Base-by-base conservation (phyloP, 2,113 vertebrate species). In the Thamnaconus septentrionalis region DNA sequence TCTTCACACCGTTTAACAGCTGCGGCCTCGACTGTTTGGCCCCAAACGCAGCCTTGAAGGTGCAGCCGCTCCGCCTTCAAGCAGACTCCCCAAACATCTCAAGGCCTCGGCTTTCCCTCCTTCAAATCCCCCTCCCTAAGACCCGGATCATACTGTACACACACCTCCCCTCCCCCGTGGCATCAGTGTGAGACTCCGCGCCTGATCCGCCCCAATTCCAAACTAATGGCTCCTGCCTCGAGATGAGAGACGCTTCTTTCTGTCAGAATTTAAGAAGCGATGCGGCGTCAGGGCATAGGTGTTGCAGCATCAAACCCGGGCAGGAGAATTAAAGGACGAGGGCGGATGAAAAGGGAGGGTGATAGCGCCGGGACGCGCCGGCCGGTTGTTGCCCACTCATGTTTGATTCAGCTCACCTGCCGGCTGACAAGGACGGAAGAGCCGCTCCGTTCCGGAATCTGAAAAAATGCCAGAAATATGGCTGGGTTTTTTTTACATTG, bases 41-140 rank as follows among this genome's bases (percentile, higher is more conserved):
- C 18, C 18, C 18, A 31, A 31, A 31, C 18, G 18, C 18, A 31
- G 18, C 18, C 18, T 31, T 31, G 18, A 31, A 31, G 18, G 18
- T 2, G 2, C 18, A 31, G 18, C 18, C 18, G 18, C 18, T 31
- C 18, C 18, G 18, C 18, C 18, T 31, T 31, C 18, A 2, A 31
- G 18, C 18, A 31, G 18, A 31, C 18, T 31, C 18, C 18, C 18
- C 18, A 31, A 31, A 31, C 18, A 31, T 31, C 47, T 48, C 12
- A 63, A 64, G 41, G 11, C 6, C 8, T 5, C 11, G 48, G 56
- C 53, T 65, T 8, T 58, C 11, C 3, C 45, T 61, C 53, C 4
- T 41, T 61, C 43, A 59, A 77, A 71, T 74, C 56, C 66, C 63
- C 60, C 18, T 31, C 47, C 55, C 65, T 61, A 77, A 69, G 64